phyloP scores from a whole-genome alignment of 2,113 vertebrate genomes.

The Morphnarchus princeps region DNA sequence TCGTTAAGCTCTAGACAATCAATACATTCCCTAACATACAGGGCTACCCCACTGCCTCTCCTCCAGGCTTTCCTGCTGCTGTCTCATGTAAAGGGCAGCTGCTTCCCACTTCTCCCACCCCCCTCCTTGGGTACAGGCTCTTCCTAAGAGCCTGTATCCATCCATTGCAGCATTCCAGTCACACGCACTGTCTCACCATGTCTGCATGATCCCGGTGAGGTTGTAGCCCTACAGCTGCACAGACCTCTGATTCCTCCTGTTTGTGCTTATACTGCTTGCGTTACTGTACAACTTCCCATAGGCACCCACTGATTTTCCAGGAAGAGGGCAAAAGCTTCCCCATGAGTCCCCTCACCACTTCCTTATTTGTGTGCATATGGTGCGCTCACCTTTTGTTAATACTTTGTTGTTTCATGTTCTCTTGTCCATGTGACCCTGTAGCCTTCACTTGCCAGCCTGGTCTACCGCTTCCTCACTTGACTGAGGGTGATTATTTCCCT shows the following conservation, averaged over 20 bases:
- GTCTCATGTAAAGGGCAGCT: not conserved
- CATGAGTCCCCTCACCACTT: accelerated
- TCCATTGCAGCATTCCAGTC: not conserved
- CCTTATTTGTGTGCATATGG: no score
- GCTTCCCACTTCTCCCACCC: not conserved
- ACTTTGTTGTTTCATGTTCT: not conserved
- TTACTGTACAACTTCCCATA: not conserved
- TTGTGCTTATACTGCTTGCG: not conserved
- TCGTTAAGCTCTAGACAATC: no score
- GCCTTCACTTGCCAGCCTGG: not conserved
- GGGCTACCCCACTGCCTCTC: no score
- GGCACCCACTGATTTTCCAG: not conserved
- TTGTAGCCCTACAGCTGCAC: not conserved
- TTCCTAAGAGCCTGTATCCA: not conserved
- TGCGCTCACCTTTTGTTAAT: not conserved
- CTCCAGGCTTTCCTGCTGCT: not conserved
- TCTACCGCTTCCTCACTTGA: not conserved
- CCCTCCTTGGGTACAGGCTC: not conserved
- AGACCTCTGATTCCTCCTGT: not conserved
- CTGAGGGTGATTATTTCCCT: not conserved
- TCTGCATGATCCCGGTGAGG: not conserved
- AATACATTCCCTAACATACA: no score
- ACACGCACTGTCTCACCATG: accelerated
- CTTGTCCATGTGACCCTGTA: not conserved
- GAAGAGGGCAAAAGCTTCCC: not conserved